phyloP scores from a whole-genome alignment of 2,888 invertebrate species.

The Dioctria rufipes region DNA sequence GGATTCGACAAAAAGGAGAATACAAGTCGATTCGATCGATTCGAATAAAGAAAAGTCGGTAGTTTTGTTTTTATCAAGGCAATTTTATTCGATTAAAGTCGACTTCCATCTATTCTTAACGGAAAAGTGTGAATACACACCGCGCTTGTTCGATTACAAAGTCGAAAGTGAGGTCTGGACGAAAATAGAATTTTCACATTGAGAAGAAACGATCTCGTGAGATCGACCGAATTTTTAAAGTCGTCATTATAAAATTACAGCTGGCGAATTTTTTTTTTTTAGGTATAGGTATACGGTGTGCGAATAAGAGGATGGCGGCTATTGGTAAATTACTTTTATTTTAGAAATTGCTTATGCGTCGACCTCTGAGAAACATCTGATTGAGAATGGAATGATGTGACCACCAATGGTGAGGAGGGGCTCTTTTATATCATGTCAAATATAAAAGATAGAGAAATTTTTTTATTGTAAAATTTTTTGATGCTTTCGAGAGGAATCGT shows the following conservation, averaged over 20 bases:
- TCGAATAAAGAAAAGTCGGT: not conserved
- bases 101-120: constrained; percentile 57
- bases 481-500: too few relatives aligned
- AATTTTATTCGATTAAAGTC: not conserved
- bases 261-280: not conserved
- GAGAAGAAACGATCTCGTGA: constrained; percentile 16
- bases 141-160: not conserved
- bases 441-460: not conserved
- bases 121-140: constrained; percentile 37
- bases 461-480: too few relatives aligned
- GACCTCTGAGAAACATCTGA: constrained; percentile 3
- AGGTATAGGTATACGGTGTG: too few relatives aligned
- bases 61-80: not conserved
- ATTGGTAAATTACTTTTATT: constrained; percentile 16
- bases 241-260: constrained; percentile 22
- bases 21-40: constrained; percentile 16
- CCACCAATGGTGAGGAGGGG: not conserved
- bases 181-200: constrained; percentile 48
- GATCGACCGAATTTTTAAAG: constrained; percentile 17
- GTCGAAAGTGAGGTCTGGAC: constrained; percentile 18
- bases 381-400: not conserved
- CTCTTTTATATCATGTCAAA: not conserved
- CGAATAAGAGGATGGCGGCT: not conserved
- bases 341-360: constrained; percentile 8
- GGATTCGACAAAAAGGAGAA: constrained; percentile 26